Conservation (phyloP, 2,888 invertebrate species). For the Blera fallax region DNA sequence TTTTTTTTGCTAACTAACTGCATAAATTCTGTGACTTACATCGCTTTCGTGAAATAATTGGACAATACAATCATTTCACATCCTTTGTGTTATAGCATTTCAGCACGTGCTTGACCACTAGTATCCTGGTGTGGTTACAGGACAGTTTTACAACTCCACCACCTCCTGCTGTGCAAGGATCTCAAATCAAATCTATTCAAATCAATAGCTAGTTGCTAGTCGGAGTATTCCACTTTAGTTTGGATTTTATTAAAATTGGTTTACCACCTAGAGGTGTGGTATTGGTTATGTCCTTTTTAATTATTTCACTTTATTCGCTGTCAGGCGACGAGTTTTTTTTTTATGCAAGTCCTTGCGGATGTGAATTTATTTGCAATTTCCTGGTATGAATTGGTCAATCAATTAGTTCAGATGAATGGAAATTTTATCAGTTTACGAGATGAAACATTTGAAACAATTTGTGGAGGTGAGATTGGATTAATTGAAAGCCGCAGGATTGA, state of each 20-base stretch:
- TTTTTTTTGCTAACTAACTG: not conserved
- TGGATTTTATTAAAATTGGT: not conserved
- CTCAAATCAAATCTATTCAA: not conserved
- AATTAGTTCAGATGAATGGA: not conserved
- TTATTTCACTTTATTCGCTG: not conserved
- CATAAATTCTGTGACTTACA: not conserved
- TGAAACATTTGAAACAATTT: not conserved
- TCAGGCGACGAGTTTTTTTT: not conserved
- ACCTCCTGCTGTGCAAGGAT: not conserved
- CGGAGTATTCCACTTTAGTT: not conserved
- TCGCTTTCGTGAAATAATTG: too few species aligned
- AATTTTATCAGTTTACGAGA: constrained; percentile 17
- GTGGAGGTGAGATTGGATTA: not conserved
- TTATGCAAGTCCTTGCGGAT: not conserved
- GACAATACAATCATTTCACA: not conserved
- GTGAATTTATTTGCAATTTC: constrained; percentile 28
- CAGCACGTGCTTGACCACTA: not conserved
- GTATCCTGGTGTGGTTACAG: not conserved
- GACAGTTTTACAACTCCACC: not conserved
- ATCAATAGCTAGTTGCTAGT: not conserved
- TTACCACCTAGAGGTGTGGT: not conserved
- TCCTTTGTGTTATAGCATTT: not conserved
- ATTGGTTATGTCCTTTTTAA: not conserved
- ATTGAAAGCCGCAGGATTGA: constrained; percentile 7
- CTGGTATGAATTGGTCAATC: not conserved